Conservation (phyloP, 2,888 invertebrate species). For the Ophioninae sp. region DNA sequence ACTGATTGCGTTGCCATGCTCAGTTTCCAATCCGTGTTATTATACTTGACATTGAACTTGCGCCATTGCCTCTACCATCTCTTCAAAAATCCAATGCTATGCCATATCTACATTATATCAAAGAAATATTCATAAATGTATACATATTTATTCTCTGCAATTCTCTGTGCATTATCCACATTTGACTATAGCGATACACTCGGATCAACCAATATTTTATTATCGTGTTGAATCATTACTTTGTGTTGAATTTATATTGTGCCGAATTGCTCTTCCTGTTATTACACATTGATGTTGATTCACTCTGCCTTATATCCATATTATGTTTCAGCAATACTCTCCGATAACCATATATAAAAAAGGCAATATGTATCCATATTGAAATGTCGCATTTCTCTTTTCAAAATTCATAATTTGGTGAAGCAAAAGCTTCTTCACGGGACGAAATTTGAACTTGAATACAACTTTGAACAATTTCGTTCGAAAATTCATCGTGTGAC, state of each 20-base stretch:
- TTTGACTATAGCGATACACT: not conserved
- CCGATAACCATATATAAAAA: not conserved
- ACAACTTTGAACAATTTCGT: not conserved
- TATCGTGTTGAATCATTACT: not conserved
- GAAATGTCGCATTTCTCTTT: not conserved
- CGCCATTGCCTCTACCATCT: not conserved
- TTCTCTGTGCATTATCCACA: conserved; percentile 27
- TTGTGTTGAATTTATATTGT: not conserved
- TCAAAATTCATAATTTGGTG: not conserved
- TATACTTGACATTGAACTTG: not conserved
- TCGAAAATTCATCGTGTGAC: not conserved
- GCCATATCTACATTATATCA: not conserved
- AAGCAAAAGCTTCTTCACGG: not conserved
- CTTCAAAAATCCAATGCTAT: not conserved
- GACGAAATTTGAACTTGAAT: not conserved
- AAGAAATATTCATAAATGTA: conserved; percentile 31
- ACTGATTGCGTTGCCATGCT: not conserved
- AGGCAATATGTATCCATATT: not conserved
- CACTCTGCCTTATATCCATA: not conserved
- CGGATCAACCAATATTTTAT: not conserved
- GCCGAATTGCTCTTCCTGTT: not conserved
- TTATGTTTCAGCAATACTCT: conserved; percentile 23
- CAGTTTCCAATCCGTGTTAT: not conserved
- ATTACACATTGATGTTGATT: not conserved
- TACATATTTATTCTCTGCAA: conserved; percentile 16